Base-by-base conservation (phyloP, 2,888 invertebrate genomes). In the Drosophila anomelani region DNA sequence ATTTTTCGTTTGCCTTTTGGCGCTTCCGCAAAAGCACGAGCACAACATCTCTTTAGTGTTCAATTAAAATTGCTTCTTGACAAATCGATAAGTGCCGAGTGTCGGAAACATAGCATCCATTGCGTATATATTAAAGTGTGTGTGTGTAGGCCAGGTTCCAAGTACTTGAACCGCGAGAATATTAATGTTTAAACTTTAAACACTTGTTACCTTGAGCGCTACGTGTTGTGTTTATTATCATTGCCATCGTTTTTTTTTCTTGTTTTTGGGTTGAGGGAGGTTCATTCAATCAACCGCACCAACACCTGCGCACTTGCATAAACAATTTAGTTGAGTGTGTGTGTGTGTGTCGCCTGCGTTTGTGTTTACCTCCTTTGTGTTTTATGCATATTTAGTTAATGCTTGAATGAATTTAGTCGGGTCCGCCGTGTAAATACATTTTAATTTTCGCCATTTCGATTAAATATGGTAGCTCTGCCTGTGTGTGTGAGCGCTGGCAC, bases 181-280 rank as follows among this genome's bases (percentile, higher is more conserved):
- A 70, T 75, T 77, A 59, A 75, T 78, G 75, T 75, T 71, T 73
- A 68, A 74, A 77, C 49, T 78, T 78, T 55, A 77, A 80, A 82
- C 85, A 85, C 79, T 85, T 87, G 85, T 83, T 81, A 87, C 85
- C 85, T 85, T 85, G 85, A 76, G 79, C 69, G 29, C 68, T 49
- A 43, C 44, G 67, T 56, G 47, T 63, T 78, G 58, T 56, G 34
- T 43, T 78, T 61, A 73, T 63, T 67, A 59, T 66, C 47, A 68
- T 49, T 68, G 68, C 55, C 66, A 46, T 43, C 75, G 68, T 56
- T 57, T 51, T 29, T 62, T 32, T 51, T 34, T 64, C 47, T 60
- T 60, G 34, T 36, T 64, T 64, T 46, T 66, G 81, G 69, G 84
- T 84, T 86, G 86, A 84, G 75, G 88, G 85, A 85, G 79, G 85